phyloP scores from a whole-genome alignment of 2,888 invertebrate genomes.

The Criorhina ranunculi region DNA sequence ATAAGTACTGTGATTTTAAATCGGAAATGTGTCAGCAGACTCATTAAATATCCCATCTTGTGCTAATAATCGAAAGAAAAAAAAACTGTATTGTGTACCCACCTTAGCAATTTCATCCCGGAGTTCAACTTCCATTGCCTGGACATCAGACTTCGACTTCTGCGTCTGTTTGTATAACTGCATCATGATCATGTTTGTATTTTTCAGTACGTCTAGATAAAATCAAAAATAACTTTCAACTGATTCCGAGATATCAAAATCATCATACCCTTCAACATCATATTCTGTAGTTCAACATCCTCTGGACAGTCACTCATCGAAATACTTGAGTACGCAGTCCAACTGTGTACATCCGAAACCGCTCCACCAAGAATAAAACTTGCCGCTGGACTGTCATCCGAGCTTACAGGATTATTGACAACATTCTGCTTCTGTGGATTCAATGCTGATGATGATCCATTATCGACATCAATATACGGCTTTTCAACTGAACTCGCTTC shows the following conservation, averaged over 20 bases:
- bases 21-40: not conserved
- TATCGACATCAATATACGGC: too few relatives aligned
- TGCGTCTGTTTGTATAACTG: slow-evolving; percentile 80
- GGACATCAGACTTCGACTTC: slow-evolving; percentile 80
- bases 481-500: too few relatives aligned
- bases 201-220: slow-evolving; percentile 79
- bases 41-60: not conserved
- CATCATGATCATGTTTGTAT: slow-evolving; percentile 80
- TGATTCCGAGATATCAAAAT: slow-evolving; percentile 52
- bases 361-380: slow-evolving; percentile 82
- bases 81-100: slow-evolving; percentile 26
- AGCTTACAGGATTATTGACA: not conserved
- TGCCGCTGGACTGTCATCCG: slow-evolving; percentile 79
- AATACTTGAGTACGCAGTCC: slow-evolving; percentile 82
- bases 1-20: too few relatives aligned
- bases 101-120: slow-evolving; percentile 79
- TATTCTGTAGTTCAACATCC: slow-evolving; percentile 81
- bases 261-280: slow-evolving; percentile 81
- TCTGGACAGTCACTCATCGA: slow-evolving; percentile 80
- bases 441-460: not conserved
- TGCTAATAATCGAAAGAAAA: too few relatives aligned
- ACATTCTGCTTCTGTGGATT: slow-evolving; percentile 13
- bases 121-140: slow-evolving; percentile 78
- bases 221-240: not conserved
- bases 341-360: slow-evolving; percentile 81